These are phyloP conservation scores for Drosophila carrolli DNA, from an alignment of 1,140 invertebrate species.

Conservation along the genomic window DNA sequence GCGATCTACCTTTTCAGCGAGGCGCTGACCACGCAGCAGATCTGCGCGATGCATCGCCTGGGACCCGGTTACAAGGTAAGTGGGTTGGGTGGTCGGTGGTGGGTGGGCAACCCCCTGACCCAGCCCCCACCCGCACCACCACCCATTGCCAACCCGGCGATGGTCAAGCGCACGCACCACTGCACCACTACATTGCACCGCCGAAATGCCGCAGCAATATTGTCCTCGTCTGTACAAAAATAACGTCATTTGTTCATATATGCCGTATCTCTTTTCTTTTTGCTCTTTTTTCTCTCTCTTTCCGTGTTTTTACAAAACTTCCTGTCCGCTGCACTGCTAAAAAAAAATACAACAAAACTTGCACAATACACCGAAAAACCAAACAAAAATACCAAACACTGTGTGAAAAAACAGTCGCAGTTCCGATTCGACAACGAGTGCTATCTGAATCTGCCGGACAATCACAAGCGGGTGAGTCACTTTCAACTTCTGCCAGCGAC, in stretches of 20 bases:
- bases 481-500: constrained; percentile 71
- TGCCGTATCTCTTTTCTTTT: constrained; percentile 40
- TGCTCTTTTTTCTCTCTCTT: constrained; percentile 45
- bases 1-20: constrained; percentile 99
- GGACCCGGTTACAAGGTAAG: constrained; percentile 98
- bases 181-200: constrained; percentile 27
- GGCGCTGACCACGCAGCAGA: constrained; percentile 97
- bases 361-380: constrained; percentile 36
- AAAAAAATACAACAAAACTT: constrained; percentile 26
- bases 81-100: neutral
- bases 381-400: constrained; percentile 3
- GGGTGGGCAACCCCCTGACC: neutral
- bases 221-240: constrained; percentile 39
- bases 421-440: constrained; percentile 99
- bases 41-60: constrained; percentile 97
- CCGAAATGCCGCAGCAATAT: constrained; percentile 41
- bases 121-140: neutral
- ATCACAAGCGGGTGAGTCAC: constrained; percentile 96
- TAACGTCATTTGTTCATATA: constrained; percentile 34
- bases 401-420: constrained; percentile 91
- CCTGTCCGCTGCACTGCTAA: constrained; percentile 39
- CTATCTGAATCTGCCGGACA: constrained; percentile 96
- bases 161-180: constrained; percentile 10
- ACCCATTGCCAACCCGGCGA: neutral
- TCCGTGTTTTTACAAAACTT: constrained; percentile 39